phyloP scores from a whole-genome alignment of 2,888 invertebrate genomes.

The Conistra vaccinii region DNA sequence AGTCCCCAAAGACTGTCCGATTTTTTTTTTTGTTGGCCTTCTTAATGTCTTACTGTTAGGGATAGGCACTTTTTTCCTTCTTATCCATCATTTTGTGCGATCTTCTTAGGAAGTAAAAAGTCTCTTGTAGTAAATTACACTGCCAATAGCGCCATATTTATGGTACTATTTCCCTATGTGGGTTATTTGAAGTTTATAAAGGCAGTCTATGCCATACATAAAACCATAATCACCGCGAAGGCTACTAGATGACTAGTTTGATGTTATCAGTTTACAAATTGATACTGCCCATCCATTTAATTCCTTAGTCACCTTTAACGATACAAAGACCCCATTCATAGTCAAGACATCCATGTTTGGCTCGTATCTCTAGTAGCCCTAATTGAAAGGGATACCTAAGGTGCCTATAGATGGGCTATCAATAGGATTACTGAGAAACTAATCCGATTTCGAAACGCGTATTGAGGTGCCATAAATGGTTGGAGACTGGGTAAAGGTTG shows the following conservation, averaged over 20 bases:
- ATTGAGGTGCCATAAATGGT: conserved; percentile 17
- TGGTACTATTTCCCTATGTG: background rate
- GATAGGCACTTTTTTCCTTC: too few species aligned
- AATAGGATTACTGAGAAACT: conserved; percentile 34
- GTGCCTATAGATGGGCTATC: conserved; percentile 26
- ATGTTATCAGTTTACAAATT: conserved; percentile 34
- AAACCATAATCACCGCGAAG: conserved; percentile 2
- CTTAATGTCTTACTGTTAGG: too few species aligned
- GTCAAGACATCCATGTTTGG: conserved; percentile 20
- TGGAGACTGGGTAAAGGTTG: conserved; percentile 12
- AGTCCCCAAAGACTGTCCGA: too few species aligned
- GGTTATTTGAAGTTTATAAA: conserved; percentile 4
- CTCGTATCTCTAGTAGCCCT: conserved; percentile 28
- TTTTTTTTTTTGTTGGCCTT: background rate
- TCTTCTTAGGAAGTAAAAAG: background rate
- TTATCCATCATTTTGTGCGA: background rate
- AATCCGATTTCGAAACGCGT: conserved; percentile 34
- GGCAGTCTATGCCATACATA: background rate
- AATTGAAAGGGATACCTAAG: conserved; percentile 46
- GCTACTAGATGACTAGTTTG: background rate
- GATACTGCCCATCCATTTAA: conserved; percentile 12
- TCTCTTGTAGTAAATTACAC: background rate
- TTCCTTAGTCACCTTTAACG: conserved; percentile 12
- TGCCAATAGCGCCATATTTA: background rate
- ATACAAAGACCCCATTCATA: conserved; percentile 21